A percentile compares a stretch with the other conserved stretches of the same genome.
Evolutionary conservation across 2,113 vertebrate genomes (phyloP).

Genomic region (Oryzias javanicus): DNA sequence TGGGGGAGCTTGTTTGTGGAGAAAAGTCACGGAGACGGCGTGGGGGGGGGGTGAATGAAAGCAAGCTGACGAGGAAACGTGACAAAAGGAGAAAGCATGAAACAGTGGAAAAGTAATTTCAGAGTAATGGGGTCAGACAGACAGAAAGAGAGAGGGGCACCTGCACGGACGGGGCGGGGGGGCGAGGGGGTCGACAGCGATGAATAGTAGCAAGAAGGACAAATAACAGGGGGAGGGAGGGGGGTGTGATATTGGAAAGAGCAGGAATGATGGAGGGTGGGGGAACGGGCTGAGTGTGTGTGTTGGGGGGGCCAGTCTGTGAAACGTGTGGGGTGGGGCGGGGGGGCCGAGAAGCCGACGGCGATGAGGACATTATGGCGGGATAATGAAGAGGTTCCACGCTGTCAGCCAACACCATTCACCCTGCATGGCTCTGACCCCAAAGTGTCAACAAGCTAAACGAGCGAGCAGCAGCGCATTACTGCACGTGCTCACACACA

Average conservation of each 20-base stretch:
- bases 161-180: constrained; percentile 14
- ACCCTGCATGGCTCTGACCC: constrained; percentile 73
- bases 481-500: constrained; percentile 44
- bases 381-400: constrained; percentile 78
- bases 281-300: neutral
- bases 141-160: constrained; percentile 12
- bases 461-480: constrained; percentile 72
- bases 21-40: constrained; percentile 6
- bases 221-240: constrained; percentile 40
- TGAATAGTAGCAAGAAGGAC: constrained; percentile 27
- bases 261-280: constrained; percentile 40
- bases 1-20: constrained; percentile 26
- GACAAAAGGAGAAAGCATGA: constrained; percentile 36
- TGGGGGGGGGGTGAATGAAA: constrained; percentile 26
- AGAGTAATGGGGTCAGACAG: constrained; percentile 53
- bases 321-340: constrained; percentile 11
- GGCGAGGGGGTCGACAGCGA: constrained; percentile 41
- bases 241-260: constrained; percentile 26
- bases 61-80: constrained; percentile 36
- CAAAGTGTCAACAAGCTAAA: constrained; percentile 81
- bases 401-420: constrained; percentile 76
- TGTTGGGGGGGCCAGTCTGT: constrained; percentile 1
- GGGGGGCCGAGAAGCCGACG: constrained; percentile 45
- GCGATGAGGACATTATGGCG: constrained; percentile 76
- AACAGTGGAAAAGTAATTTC: constrained; percentile 42